These are phyloP conservation scores for Zaprionus lachaisei DNA, from an alignment of 1,140 invertebrate genomes.

Conservation along the genomic window DNA sequence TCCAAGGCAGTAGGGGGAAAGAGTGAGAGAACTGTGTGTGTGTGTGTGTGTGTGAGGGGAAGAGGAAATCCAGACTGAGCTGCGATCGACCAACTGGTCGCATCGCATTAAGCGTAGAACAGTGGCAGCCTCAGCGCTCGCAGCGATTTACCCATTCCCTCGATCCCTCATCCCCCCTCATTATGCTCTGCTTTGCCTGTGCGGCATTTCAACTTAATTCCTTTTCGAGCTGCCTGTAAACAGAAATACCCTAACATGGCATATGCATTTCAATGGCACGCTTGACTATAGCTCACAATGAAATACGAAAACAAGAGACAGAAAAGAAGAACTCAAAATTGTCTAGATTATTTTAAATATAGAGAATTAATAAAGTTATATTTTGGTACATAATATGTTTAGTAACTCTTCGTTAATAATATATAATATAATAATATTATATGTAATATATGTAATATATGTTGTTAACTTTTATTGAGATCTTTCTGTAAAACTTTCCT, in stretches of 20 bases:
- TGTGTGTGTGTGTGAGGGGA: too few species aligned
- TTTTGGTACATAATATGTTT: too few species aligned
- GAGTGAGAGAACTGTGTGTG: not conserved
- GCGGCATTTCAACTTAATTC: constrained; percentile 74
- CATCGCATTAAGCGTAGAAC: constrained; percentile 82
- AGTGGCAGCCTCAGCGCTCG: constrained; percentile 78
- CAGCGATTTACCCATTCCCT: constrained; percentile 78
- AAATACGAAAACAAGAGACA: not conserved
- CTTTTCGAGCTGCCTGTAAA: constrained; percentile 64
- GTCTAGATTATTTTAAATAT: not conserved
- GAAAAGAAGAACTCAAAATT: not conserved
- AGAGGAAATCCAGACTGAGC: constrained; percentile 22
- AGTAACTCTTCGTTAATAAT: too few species aligned
- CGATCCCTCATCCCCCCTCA: constrained; percentile 37
- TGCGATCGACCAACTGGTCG: constrained; percentile 16
- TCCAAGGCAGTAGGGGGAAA: not conserved
- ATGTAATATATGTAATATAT: too few species aligned
- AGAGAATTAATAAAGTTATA: too few species aligned
- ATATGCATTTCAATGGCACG: constrained; percentile 35
- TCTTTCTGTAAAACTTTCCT: too few species aligned
- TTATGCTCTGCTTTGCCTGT: not conserved
- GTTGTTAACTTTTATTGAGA: too few species aligned
- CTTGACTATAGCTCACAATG: not conserved
- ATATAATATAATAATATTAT: too few species aligned
- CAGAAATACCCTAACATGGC: constrained; percentile 41